A percentile compares a stretch with the other conserved stretches of the same genome.
Evolutionary conservation across 2,888 invertebrate species (phyloP).

Genomic region (Cheilosia scutellata): DNA sequence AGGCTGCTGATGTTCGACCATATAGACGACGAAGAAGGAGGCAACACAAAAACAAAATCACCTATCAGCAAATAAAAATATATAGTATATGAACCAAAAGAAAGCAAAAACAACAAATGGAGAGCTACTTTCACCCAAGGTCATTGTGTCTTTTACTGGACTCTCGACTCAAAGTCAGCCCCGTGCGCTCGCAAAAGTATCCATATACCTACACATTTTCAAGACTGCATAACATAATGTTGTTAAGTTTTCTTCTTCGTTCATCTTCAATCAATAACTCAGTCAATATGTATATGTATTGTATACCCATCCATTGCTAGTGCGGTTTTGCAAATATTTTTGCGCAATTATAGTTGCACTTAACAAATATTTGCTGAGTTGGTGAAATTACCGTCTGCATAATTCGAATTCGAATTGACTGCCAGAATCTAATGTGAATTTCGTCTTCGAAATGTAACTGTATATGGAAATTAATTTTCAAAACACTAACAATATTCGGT

Average conservation of each 20-base stretch:
- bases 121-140: constrained; percentile 79
- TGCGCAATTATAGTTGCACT: constrained; percentile 55
- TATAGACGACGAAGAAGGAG: constrained; percentile 6
- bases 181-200: neutral
- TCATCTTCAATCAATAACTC: constrained; percentile 29
- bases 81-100: constrained; percentile 59
- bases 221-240: constrained; percentile 46
- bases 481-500: constrained; percentile 33
- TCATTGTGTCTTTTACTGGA: constrained; percentile 78
- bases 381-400: constrained; percentile 50
- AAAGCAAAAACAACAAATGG: constrained; percentile 76
- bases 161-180: constrained; percentile 49
- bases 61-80: constrained; percentile 56
- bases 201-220: constrained; percentile 16
- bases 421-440: constrained; percentile 23
- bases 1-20: neutral
- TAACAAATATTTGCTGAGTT: constrained; percentile 66
- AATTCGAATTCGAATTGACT: neutral
- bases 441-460: constrained; percentile 18
- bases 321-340: constrained; percentile 57
- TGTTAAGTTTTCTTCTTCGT: constrained; percentile 39
- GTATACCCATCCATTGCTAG: constrained; percentile 5
- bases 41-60: constrained; percentile 29
- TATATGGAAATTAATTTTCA: constrained; percentile 13
- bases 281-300: constrained; percentile 6